Base-by-base conservation (phyloP, 2,888 invertebrate genomes). In the Perizoma flavofasciatum region DNA sequence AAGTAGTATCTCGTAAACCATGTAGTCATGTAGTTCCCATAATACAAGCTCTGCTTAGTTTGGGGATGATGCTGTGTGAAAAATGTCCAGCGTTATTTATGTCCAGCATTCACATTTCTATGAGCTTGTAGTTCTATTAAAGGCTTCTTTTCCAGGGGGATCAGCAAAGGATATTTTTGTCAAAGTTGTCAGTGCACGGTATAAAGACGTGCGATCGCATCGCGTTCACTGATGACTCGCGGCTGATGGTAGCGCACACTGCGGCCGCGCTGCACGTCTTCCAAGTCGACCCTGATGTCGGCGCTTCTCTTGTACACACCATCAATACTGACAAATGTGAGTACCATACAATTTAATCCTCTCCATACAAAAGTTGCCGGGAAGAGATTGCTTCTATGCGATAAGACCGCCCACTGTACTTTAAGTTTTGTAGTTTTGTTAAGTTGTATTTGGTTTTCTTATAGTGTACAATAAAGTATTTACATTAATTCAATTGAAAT, bases 261-360 rank as follows among this genome's bases (percentile, higher is more conserved):
- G 72, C 68, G 0, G 83, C 81, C n/a, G 72, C 70, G 1, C 40
- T 90, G 32, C 72, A 77, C 11, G 76, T 87, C 5, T 58, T 90
- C 34, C 85, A 87, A 61, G 80, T 90, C 0, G 90, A 92, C 62
- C 72, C 85, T 0, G 81, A 82, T 11, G 88, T 84, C 0, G 88
- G 89, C 6, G 89, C 89, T 4, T 78, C 85, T 0, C 71, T 84
- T 0, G 61, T 81, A 5, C 88, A 91, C 55, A 79, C 76, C 37
- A 81, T 92, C 59, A 47, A 68, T 10, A 79, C 81, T 39, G 78
- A 81, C 4, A 88, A 86, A 76, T 71, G 89, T 89, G 62, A 81
- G 83, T 73, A 37, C 22, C 22, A 22, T 22, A 22, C 1, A 22
- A 22, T 22, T 22, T n/a, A n/a, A n/a, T n/a, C n/a, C n/a, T 35